Percentiles rank a stretch among this genome's conserved stretches.
phyloP scores from a whole-genome alignment of 2,797 vertebrate genomes.

The Morelia viridis region DNA sequence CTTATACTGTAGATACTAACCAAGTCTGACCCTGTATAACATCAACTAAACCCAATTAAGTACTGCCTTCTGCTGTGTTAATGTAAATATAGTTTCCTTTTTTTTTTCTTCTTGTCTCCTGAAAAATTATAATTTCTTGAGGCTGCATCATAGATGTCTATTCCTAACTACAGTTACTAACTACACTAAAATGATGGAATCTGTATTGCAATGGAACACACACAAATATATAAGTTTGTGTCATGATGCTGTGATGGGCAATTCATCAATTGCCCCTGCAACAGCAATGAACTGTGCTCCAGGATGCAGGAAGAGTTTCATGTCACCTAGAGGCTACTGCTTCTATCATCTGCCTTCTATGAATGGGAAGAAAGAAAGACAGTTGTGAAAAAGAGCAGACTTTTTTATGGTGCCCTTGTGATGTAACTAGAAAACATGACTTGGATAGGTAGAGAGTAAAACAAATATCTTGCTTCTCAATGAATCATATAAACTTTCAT shows the following conservation, averaged over 20 bases:
- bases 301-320: background rate
- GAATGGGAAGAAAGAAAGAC: background rate
- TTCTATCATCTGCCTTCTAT: background rate
- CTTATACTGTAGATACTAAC: background rate
- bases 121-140: background rate
- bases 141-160: background rate
- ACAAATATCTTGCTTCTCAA: background rate
- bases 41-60: background rate
- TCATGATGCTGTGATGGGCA: background rate
- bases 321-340: background rate
- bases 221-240: background rate
- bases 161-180: background rate
- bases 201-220: background rate
- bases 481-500: background rate
- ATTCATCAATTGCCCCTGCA: background rate
- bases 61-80: background rate
- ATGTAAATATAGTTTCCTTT: background rate
- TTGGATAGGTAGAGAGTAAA: background rate
- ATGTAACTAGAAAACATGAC: background rate
- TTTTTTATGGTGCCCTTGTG: background rate
- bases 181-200: background rate
- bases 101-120: background rate
- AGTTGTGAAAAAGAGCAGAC: background rate
- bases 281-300: background rate
- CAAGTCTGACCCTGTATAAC: background rate